Evolutionary conservation across 2,113 vertebrate genomes (phyloP).

Genomic region (Poeciliopsis retropinna): DNA sequence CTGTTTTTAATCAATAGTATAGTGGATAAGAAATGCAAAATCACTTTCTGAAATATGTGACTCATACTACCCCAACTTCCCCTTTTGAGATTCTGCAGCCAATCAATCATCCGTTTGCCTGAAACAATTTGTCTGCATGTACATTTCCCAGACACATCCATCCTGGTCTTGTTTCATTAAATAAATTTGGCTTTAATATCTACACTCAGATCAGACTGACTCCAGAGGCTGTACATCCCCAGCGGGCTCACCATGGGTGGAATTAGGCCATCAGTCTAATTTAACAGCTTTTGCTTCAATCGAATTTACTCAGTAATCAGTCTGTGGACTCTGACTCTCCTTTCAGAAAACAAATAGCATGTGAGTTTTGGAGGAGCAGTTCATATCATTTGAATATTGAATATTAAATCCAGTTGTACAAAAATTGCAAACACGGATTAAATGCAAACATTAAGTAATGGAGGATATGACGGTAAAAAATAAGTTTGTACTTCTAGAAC

Average conservation of each 20-base stretch:
- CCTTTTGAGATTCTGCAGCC: background rate
- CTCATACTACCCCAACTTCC: background rate
- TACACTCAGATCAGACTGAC: conserved; percentile 2
- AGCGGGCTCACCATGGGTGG: conserved; percentile 5
- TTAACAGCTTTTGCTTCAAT: conserved; percentile 31
- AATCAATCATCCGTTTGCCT: conserved; percentile 10
- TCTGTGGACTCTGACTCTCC: background rate
- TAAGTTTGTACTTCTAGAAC: background rate
- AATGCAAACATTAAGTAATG: background rate
- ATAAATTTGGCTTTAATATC: conserved; percentile 38
- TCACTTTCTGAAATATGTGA: background rate
- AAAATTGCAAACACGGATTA: background rate
- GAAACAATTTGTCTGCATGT: background rate
- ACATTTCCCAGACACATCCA: conserved; percentile 9
- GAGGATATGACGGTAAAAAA: background rate
- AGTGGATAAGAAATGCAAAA: background rate
- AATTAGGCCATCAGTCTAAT: conserved; percentile 37
- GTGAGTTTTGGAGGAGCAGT: background rate
- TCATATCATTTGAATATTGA: conserved; percentile 21
- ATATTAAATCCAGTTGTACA: conserved; percentile 7
- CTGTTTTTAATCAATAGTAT: background rate
- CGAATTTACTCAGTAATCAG: conserved; percentile 12
- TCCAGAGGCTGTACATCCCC: conserved; percentile 3
- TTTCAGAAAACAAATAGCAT: background rate
- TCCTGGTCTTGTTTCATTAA: conserved; percentile 30